A percentile compares a stretch with the other conserved stretches of the same genome.
Evolutionary conservation across 2,797 vertebrate species (phyloP).

Genomic region (Odontamblyopus lacepedii): DNA sequence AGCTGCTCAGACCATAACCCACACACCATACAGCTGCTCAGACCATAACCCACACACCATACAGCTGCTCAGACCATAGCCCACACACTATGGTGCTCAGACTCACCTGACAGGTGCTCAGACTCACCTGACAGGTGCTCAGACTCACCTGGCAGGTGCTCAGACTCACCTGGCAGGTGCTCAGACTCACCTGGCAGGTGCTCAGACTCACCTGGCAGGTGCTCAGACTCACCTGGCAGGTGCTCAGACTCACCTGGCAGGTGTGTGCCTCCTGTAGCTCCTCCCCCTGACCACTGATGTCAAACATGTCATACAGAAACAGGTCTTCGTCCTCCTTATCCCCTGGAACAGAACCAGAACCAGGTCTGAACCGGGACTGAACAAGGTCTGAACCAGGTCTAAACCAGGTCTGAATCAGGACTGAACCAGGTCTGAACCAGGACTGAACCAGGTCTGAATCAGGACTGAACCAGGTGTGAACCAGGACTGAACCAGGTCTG

Average conservation of each 20-base stretch:
- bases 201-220: background rate
- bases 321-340: conserved; percentile 64
- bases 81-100: too few relatives aligned
- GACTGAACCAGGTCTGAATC: background rate
- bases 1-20: too few relatives aligned
- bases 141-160: background rate
- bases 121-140: background rate
- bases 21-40: too few relatives aligned
- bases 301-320: conserved; percentile 72
- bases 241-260: conserved; percentile 60
- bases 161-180: conserved; percentile 61
- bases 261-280: conserved; percentile 57
- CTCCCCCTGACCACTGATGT: conserved; percentile 51
- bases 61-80: too few relatives aligned
- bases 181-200: background rate
- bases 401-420: background rate
- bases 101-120: conserved; percentile 62
- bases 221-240: background rate
- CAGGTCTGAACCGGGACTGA: too few relatives aligned
- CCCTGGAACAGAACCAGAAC: background rate
- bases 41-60: too few relatives aligned
- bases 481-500: background rate
- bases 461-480: background rate
- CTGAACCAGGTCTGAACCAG: background rate
- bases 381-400: too few relatives aligned